A percentile compares a stretch with the other conserved stretches of the same genome.
These are phyloP conservation scores for Carassius carassius DNA, from an alignment of 2,113 vertebrate genomes.

Conservation along the genomic window DNA sequence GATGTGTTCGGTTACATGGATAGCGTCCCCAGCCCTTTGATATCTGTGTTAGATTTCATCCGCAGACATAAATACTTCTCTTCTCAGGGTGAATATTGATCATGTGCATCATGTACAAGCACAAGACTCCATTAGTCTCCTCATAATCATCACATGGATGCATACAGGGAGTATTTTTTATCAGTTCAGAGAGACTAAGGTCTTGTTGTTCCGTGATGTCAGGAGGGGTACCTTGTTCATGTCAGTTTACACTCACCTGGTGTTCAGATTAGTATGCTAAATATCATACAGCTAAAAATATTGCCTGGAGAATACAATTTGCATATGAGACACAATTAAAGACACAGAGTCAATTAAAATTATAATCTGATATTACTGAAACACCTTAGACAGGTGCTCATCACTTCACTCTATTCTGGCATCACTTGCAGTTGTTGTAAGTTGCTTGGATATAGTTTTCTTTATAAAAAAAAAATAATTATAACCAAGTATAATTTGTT, in stretches of 20 bases:
- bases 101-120: slow-evolving; percentile 70
- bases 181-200: background rate
- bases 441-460: background rate
- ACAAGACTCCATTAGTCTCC: slow-evolving; percentile 54
- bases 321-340: background rate
- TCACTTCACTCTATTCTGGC: background rate
- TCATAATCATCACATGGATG: slow-evolving; percentile 56
- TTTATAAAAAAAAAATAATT: background rate
- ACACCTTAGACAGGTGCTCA: background rate
- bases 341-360: background rate
- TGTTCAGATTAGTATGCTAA: background rate
- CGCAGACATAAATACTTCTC: slow-evolving; percentile 49
- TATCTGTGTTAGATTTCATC: slow-evolving; percentile 66
- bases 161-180: slow-evolving; percentile 13
- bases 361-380: slow-evolving; percentile 1
- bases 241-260: background rate
- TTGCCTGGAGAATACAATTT: background rate
- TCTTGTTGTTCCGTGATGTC: background rate
- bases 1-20: slow-evolving; percentile 12
- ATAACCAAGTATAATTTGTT: background rate
- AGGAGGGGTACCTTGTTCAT: background rate
- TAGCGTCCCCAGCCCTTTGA: slow-evolving; percentile 52
- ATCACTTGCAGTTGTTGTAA: background rate
- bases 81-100: slow-evolving; percentile 64
- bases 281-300: background rate